A percentile compares a stretch with the other conserved stretches of the same genome.
These are phyloP conservation scores for Merodon equestris DNA, from an alignment of 2,888 invertebrate genomes.

Conservation along the genomic window DNA sequence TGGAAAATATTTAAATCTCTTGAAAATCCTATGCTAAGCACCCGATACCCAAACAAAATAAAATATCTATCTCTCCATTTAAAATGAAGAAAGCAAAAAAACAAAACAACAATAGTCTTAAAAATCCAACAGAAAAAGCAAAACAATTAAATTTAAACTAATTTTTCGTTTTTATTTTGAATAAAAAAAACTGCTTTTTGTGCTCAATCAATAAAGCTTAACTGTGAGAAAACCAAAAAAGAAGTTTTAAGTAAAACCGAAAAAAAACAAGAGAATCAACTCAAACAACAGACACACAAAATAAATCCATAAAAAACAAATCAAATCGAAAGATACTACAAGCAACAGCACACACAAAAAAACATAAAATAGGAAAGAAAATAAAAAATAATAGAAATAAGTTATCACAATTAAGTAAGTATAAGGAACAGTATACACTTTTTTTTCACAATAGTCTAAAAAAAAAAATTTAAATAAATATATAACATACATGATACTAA, in stretches of 20 bases:
- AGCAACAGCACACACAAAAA: constrained; percentile 61
- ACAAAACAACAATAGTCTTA: constrained; percentile 45
- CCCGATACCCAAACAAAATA: constrained; percentile 26
- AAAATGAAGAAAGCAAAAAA: constrained; percentile 16
- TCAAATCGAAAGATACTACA: constrained; percentile 66
- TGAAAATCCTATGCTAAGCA: constrained; percentile 34
- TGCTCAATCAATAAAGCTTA: constrained; percentile 79
- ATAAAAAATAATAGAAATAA: constrained; percentile 40
- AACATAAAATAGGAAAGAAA: constrained; percentile 16
- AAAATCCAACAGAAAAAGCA: not conserved
- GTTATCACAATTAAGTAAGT: constrained; percentile 37
- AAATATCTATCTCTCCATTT: not conserved
- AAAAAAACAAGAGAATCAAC: constrained; percentile 60
- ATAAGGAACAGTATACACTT: constrained; percentile 59
- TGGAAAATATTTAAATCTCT: constrained; percentile 69
- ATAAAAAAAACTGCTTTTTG: constrained; percentile 74
- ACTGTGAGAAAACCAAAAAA: constrained; percentile 75
- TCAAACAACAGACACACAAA: constrained; percentile 48
- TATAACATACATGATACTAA: too few species aligned
- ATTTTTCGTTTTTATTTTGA: constrained; percentile 30
- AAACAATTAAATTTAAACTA: constrained; percentile 13
- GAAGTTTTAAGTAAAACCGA: constrained; percentile 37
- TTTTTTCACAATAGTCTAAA: constrained; percentile 41
- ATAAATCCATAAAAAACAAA: constrained; percentile 48
- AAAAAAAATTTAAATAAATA: too few species aligned